phyloP scores from a whole-genome alignment of 2,888 invertebrate species.

The Clitarchus hookeri region DNA sequence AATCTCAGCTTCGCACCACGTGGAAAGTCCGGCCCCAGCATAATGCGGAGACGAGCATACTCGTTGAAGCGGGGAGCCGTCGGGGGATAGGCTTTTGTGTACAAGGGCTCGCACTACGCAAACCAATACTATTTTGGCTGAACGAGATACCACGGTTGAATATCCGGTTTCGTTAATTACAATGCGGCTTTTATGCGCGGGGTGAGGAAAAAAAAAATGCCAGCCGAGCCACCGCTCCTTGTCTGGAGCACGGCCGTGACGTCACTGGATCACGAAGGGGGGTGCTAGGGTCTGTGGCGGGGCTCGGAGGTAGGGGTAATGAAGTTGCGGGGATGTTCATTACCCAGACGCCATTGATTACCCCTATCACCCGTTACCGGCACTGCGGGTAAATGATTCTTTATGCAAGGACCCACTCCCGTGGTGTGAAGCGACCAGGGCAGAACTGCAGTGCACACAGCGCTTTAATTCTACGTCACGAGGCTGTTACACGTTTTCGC shows the following conservation, averaged over 20 bases:
- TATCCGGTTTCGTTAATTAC: neutral
- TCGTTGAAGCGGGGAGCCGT: neutral
- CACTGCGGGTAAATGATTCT: slow-evolving; percentile 14
- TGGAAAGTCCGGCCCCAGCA: no score
- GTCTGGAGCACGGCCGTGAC: neutral
- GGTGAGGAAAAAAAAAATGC: neutral
- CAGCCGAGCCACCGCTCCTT: neutral
- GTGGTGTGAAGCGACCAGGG: neutral
- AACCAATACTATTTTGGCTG: neutral
- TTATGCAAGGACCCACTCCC: neutral
- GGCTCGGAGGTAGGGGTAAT: neutral
- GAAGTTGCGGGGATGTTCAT: slow-evolving; percentile 1
- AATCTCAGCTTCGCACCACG: no score
- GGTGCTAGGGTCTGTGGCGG: neutral
- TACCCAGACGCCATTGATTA: slow-evolving; percentile 9
- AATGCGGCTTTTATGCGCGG: neutral
- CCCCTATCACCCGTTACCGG: slow-evolving; percentile 2
- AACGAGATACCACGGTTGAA: neutral
- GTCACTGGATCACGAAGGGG: neutral
- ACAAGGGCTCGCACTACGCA: neutral
- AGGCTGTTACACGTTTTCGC: no score
- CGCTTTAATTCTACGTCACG: no score
- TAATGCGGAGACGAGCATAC: no score
- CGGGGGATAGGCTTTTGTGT: neutral
- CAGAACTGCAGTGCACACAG: no score